Conservation (phyloP, 2,797 vertebrate species). For the Glossophaga mutica region DNA sequence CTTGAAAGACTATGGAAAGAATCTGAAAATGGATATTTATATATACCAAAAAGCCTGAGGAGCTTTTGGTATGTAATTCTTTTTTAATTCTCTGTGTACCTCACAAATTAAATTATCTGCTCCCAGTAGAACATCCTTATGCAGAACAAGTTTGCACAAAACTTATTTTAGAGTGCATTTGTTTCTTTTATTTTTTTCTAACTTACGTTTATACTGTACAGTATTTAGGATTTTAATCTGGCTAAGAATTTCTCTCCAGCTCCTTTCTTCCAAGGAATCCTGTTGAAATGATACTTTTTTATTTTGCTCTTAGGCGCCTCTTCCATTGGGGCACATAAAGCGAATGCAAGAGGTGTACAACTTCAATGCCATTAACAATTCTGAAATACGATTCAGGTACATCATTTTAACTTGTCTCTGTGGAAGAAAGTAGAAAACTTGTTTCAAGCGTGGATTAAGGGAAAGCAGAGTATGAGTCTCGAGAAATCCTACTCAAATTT, state of each 20-base stretch:
- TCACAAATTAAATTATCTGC: background rate
- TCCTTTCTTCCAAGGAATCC: conserved; percentile 69
- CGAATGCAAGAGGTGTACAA: conserved; percentile 94
- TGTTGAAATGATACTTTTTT: conserved; percentile 54
- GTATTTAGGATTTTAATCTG: conserved; percentile 49
- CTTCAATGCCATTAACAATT: conserved; percentile 88
- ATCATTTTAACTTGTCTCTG: conserved; percentile 70
- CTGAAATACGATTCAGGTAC: conserved; percentile 96
- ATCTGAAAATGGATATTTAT: background rate
- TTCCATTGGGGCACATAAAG: conserved; percentile 90
- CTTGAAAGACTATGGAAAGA: background rate
- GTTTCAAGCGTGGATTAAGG: conserved; percentile 7
- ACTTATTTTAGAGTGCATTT: background rate
- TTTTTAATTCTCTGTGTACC: background rate
- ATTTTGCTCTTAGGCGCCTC: conserved; percentile 84
- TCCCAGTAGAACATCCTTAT: background rate
- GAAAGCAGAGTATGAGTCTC: background rate
- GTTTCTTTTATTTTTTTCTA: conserved; percentile 25
- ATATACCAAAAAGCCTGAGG: background rate
- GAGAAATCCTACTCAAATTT: background rate
- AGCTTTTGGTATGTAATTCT: background rate
- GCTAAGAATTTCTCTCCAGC: conserved; percentile 60
- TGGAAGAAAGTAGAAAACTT: conserved; percentile 61
- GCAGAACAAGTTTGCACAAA: conserved; percentile 35
- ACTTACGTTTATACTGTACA: conserved; percentile 8